Evolutionary conservation across 2,113 vertebrate genomes (phyloP), one percentile per base, ranked within the genome.

Genomic region (Istiophorus platypterus): DNA sequence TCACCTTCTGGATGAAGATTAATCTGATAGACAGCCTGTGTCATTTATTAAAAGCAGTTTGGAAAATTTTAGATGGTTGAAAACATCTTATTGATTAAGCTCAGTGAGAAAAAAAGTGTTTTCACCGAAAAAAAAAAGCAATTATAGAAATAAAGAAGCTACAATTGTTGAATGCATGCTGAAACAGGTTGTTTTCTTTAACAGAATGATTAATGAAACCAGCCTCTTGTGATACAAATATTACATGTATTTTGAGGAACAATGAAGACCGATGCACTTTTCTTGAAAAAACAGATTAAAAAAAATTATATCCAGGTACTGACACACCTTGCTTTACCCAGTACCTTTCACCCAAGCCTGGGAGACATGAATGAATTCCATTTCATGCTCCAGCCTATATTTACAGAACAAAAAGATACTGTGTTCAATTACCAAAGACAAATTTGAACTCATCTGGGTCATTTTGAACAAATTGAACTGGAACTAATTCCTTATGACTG

Each of bases 361-460:
- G 47, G 31, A 74, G 63, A 66, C 84, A 80, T 84, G 86, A 90
- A 85, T 81, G 85, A 83, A 91, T 80, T 81, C 61, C 67, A 89
- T 91, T 89, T 90, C 82, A 88, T 86, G 85, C 78, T 84, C 88
- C 56, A 14, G 80, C 82, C 87, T 86, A 84, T 84, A 84, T 91
- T 88, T 89, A 84, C 89, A 86, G 78, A 91, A 85, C 73, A 88
- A 92, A 89, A 80, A 76, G 79, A 89, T 76, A 71, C 59, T 80
- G 81, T 89, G 80, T 92, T 90, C 87, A 92, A 89, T 91, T 89
- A 93, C 82, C 76, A 76, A 86, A 88, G 86, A 86, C 88, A 89
- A 91, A 92, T 92, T 78, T 85, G 80, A 92, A 90, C 89, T 82
- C 85, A 87, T 88, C 85, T 88, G 78, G 83, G 82, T 87, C 84